Percentiles rank a stretch among this genome's conserved stretches.
Evolutionary conservation across 2,797 vertebrate species (phyloP).

Genomic region (Pantherophis alleghaniensis): DNA sequence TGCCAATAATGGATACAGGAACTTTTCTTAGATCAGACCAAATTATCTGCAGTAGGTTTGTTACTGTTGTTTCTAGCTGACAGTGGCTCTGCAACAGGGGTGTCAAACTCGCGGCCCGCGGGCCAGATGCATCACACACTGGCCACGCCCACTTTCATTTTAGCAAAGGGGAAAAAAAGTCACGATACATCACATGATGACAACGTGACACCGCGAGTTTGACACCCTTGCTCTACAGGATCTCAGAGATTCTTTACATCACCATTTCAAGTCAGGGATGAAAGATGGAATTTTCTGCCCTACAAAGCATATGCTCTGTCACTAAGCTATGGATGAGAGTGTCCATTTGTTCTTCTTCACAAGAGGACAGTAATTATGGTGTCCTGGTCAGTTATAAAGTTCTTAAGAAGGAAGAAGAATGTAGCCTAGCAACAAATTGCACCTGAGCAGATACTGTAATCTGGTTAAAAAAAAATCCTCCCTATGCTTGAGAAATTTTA

Average conservation of each 20-base stretch:
- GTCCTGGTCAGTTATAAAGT: background rate
- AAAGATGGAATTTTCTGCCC: background rate
- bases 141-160: too few species aligned
- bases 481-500: background rate
- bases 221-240: background rate
- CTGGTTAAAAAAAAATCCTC: background rate
- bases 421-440: background rate
- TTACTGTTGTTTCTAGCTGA: background rate
- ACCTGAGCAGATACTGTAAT: background rate
- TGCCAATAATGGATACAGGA: background rate
- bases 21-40: background rate
- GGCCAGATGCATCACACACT: too few species aligned
- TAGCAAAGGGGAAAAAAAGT: too few species aligned
- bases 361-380: background rate
- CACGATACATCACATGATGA: too few species aligned
- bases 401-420: background rate
- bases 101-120: too few species aligned
- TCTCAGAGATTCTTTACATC: background rate
- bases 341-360: too few species aligned
- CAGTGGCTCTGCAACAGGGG: background rate
- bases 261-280: background rate
- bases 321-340: background rate
- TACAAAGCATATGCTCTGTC: background rate
- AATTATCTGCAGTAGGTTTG: background rate
- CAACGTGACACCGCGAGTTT: too few species aligned